Evolutionary conservation across 2,888 invertebrate species (phyloP), one percentile per base, ranked within the genome.

Genomic region (Eilema sororculum): DNA sequence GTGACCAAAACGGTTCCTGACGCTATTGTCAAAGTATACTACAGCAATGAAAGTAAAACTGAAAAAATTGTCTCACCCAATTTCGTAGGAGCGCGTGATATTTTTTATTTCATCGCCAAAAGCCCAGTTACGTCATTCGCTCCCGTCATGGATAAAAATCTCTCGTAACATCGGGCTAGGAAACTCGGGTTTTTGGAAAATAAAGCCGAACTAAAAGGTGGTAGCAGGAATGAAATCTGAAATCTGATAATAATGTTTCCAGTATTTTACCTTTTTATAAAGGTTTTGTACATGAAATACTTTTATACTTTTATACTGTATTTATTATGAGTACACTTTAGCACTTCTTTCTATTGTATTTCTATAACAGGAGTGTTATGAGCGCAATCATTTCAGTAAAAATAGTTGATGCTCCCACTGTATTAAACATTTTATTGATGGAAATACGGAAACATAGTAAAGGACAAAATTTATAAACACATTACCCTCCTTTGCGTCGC

Each of bases 71-170:
- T 67, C 25, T 67, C 24, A 37, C 58, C 22, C 62, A 65, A 46
- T 76, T 70, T 65, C 65, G 70, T 41, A 68, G 65, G 69, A 65
- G 46, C 66, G 68, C 28, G 65, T 69, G 60, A 71, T 78, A 75
- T 79, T 72, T 75, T 75, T 80, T 79, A 78, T 81, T 78, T 75
- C 68, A 58, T 80, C 78, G 72, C 82, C 74, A 78, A 78, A 78
- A 66, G 64, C 75, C 22, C 33, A 62, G 73, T 82, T 80, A 78
- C 78, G 82, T 82, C 80, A 82, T 81, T 75, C 71, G 63, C 72
- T 73, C 62, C 61, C 73, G 76, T 73, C 72, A 73, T 67, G 60
- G 75, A 81, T 67, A 75, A 72, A 75, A 74, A 68, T 69, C 71
- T 74, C 65, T 79, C 30, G 65, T 65, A 66, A 61, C 22, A 13